Conservation (phyloP, 2,797 vertebrate species). For the Amblyraja radiata region DNA sequence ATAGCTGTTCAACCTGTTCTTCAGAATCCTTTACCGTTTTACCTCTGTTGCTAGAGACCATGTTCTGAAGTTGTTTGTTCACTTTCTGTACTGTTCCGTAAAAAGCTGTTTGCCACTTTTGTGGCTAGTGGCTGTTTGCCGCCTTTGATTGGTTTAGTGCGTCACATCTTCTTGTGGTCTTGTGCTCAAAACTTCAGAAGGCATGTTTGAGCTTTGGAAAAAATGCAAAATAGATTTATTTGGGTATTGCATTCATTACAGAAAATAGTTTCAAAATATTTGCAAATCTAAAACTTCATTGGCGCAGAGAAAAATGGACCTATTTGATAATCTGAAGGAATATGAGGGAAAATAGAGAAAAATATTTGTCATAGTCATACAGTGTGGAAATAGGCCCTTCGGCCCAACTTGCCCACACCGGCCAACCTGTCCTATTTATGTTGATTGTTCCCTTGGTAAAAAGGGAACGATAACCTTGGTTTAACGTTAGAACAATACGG, state of each 20-base stretch:
- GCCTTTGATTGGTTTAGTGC: not conserved
- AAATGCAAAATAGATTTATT: not conserved
- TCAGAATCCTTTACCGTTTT: not conserved
- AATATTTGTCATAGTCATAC: not conserved
- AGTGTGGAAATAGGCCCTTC: no score
- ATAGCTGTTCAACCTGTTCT: not conserved
- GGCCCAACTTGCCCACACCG: no score
- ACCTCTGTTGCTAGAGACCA: not conserved
- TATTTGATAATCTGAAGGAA: not conserved
- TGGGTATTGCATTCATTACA: not conserved
- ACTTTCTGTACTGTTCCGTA: not conserved
- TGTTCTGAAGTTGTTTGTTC: not conserved
- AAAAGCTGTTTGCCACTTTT: not conserved
- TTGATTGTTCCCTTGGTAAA: not conserved
- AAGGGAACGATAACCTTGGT: not conserved
- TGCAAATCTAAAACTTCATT: not conserved
- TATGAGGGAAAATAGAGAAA: not conserved
- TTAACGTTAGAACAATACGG: not conserved
- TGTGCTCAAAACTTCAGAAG: not conserved
- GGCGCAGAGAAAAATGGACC: not conserved
- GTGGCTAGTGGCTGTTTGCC: not conserved
- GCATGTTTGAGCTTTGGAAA: not conserved
- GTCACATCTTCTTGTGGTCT: not conserved
- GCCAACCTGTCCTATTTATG: not conserved
- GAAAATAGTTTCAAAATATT: not conserved